Evolutionary conservation across 2,888 invertebrate species (phyloP).

Genomic region (Hyposoter didymator): DNA sequence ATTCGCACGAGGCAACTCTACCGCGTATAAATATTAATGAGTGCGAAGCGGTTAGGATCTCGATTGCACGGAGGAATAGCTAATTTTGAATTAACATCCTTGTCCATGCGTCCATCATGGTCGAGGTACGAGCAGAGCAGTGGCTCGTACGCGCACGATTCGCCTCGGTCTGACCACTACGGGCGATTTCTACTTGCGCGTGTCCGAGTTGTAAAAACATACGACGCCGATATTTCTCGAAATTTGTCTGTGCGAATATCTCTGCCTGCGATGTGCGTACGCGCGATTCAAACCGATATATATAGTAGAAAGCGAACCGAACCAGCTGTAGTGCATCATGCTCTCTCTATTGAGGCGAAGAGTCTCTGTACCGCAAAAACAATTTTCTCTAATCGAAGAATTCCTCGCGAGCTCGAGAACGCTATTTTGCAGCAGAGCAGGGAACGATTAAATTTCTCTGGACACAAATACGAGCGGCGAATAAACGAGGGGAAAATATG

Average conservation of each 20-base stretch:
- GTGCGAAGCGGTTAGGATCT: neutral
- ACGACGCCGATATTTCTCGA: too few species aligned
- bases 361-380: conserved; percentile 54
- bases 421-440: conserved; percentile 71
- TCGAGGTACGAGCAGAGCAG: neutral
- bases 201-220: too few species aligned
- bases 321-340: conserved; percentile 52
- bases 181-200: conserved; percentile 59
- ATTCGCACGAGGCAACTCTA: conserved; percentile 41
- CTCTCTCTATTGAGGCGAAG: conserved; percentile 33
- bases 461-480: conserved; percentile 8
- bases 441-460: conserved; percentile 79
- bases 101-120: conserved; percentile 9
- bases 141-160: conserved; percentile 42
- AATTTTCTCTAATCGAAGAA: conserved; percentile 75
- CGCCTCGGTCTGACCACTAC: conserved; percentile 33
- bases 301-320: conserved; percentile 69
- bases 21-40: conserved; percentile 65
- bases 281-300: conserved; percentile 60
- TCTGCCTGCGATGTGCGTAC: neutral
- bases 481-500: neutral
- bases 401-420: conserved; percentile 54
- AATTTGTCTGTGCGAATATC: neutral
- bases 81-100: conserved; percentile 31
- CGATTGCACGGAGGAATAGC: conserved; percentile 5